These are phyloP conservation scores for Papilio gigon DNA, from an alignment of 2,888 invertebrate genomes.

Conservation along the genomic window DNA sequence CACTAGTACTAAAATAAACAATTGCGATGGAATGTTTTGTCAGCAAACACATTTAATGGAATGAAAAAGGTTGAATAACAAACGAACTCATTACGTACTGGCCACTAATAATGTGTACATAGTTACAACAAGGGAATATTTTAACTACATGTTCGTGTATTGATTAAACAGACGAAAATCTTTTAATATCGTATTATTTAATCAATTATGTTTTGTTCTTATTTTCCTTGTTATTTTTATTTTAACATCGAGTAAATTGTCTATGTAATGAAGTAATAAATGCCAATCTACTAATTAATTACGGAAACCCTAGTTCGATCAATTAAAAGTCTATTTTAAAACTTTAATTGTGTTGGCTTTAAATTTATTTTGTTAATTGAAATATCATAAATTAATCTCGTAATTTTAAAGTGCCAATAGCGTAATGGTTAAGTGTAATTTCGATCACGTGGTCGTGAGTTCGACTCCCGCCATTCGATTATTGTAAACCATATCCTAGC, in stretches of 20 bases:
- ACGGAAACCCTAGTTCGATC: background rate
- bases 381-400: conserved; percentile 1
- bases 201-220: background rate
- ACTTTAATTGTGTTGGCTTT: conserved; percentile 8
- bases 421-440: no score
- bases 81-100: background rate
- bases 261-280: background rate
- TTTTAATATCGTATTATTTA: background rate
- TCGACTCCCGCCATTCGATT: no score
- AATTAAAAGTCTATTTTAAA: conserved; percentile 11
- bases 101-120: background rate
- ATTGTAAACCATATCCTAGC: no score
- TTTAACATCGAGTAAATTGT: background rate
- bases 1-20: background rate
- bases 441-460: no score
- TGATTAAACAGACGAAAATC: no score
- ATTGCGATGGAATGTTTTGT: conserved; percentile 11
- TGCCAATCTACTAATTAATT: conserved; percentile 12
- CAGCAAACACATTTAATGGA: conserved; percentile 9
- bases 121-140: background rate
- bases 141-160: background rate
- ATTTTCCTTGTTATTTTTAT: background rate
- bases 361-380: no score
- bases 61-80: conserved; percentile 16
- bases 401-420: no score